Base-by-base conservation (phyloP, 2,888 invertebrate species). In the Drosophila eohydei region DNA sequence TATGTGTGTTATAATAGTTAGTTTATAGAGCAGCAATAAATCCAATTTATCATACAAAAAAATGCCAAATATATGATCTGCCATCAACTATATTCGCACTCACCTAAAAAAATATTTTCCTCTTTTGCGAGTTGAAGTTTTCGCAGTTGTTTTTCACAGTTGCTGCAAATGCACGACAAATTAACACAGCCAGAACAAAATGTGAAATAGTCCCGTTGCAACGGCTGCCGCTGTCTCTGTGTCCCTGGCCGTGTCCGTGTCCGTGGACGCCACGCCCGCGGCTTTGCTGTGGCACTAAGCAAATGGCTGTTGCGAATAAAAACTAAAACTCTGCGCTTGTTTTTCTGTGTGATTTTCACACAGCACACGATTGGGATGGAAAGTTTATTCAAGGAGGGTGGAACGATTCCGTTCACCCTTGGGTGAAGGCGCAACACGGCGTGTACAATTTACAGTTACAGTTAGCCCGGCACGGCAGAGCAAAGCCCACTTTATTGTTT, bases 121-220 rank as follows among this genome's bases (percentile, higher is more conserved):
- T 41, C 26, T 61, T 71, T 59, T 28, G 41, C 14, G 12, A 28
- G 26, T 7, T 30, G 32, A 63, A 60, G 61, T 83, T 81, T 83
- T 50, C 57, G 65, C 67, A 71, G 73, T 81, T 70, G 57, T 72
- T 83, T 81, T 83, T 55, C 61, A 46, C 66, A 71, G 73, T 58
- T 67, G 60, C 50, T 62, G 76, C 69, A 70, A 85, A 83, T 85
- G 83, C 78, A 83, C 79, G 86, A 86, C 84, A 84, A 84, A 84
- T 84, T 84, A 84, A 81, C 88, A 82, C 75, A 64, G 54, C 59
- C 68, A 48, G 44, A 68, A 54, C 55, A 54, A 65, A 71, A 62
- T 28, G 63, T 41, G 56, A 34, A 67, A 63, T 62, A 41, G 67
- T 76, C 64, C 67, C 74, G 71, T 78, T 78, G 78, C 64, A 77